Evolutionary conservation across 2,113 vertebrate species (phyloP), one percentile per base, ranked within the genome.

Genomic region (Seriola aureovittata): DNA sequence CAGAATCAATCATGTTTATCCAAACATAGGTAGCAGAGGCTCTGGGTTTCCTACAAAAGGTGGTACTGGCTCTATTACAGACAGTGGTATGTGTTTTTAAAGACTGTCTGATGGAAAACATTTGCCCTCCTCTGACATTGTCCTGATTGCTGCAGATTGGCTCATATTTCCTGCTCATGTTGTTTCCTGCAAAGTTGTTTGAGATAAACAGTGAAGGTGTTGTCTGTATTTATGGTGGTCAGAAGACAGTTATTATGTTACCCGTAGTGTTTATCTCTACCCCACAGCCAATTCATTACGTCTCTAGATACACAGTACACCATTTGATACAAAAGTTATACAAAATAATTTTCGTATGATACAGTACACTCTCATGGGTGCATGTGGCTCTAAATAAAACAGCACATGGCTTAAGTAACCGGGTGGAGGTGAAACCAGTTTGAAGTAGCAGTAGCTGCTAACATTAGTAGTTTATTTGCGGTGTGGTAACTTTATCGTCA

Each of bases 1-100:
- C 23, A 13, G 29, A 36, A 78, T 25, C 29, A 54, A 78, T 44
- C 29, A 62, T 12, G 14, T 57, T 72, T 62, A 48, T 57, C 40
- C 11, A 73, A 16, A 25, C 25, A 12, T 5, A 13, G 9, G 12
- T 25, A 6, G 23, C 25, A 21, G 21, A 19, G 13, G 58, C 29
- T 34, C 5, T 60, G 58, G 29, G 12, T 63, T 40, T 36, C 60
- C 25, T 62, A 10, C 2, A 50, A 23, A 36, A 6, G 10, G 3
- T 48, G 16, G 3, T 34, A 4, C 4, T 44, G 23, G 10, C 32
- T 72, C 38, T 32, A 17, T 13, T 5, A n/a, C 1, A 46, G 23
- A 42, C 23, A 57, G 4, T 58, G 23, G 5, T 71, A 29, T 73
- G 54, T 55, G 8, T 59, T 44, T 38, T 55, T 21, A 3, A 48